Evolutionary conservation across 1,140 invertebrate genomes (phyloP), one percentile per base, ranked within the genome.

Genomic region (Lysiphlebus fabarum): DNA sequence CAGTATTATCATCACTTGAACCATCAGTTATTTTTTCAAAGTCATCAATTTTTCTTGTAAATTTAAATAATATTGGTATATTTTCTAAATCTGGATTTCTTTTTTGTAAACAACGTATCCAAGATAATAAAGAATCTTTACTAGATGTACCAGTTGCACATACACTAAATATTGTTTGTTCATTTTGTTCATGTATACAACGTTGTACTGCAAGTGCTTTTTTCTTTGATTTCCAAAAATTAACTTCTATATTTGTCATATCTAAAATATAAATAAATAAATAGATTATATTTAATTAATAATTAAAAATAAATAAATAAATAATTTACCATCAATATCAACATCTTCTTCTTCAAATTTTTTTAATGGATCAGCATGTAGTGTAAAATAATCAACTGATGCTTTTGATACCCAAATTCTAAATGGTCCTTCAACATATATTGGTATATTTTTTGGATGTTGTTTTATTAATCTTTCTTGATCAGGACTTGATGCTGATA

Each of bases 391-490:
- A 64, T 89, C 86, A 8, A 97, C 84, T 38, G 81, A 80, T 45
- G 85, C 80, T 69, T 90, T 82, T 50, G 83, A 81, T 14, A 98
- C 71, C 86, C 92, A 98, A 10, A 96, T 84, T 57, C 80, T 78
- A 73, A 87, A 95, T 0, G 92, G 88, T 6, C 96, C 96, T 77
- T 97, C 93, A 0, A 99, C 89, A 71, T 87, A 90, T 17, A 96
- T 70, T 1, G 95, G 85, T 49, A 84, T 78, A 47, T 87, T 81
- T n/a, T 71, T 65, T 0, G 84, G 82, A 68, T 95, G 89, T 58
- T 86, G 79, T n/a, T 78, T 68, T 10, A 99, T 70, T 17, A 99
- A 76, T 41, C 86, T 71, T 59, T 83, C 81, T 74, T 99, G 96
- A 6, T 77, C 77, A 36, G 83, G 82, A 78, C 91, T 92, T 72